Evolutionary conservation across 1,140 invertebrate species (phyloP).

Genomic region (Bombus confusus): DNA sequence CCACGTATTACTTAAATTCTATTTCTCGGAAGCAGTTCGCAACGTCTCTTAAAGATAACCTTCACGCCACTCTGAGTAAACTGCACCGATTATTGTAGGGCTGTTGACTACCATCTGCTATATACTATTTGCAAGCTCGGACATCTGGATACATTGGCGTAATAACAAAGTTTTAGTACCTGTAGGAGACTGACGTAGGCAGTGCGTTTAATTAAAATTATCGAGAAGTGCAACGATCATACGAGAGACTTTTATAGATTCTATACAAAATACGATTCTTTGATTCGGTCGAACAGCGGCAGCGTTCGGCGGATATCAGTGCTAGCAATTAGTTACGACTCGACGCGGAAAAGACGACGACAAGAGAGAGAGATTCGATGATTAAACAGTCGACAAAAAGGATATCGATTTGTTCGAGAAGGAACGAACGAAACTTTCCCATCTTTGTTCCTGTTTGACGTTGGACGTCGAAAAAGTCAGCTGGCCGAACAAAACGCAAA

Average conservation of each 20-base stretch:
- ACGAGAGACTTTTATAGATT: too few species aligned
- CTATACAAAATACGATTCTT: background rate
- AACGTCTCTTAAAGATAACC: slow-evolving; percentile 50
- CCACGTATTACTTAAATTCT: slow-evolving; percentile 33
- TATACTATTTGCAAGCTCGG: slow-evolving; percentile 60
- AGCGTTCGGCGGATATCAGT: too few species aligned
- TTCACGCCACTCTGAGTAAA: slow-evolving; percentile 41
- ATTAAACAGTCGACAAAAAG: slow-evolving; percentile 17
- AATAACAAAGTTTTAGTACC: background rate
- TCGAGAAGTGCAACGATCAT: background rate
- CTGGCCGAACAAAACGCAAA: background rate
- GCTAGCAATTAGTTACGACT: background rate
- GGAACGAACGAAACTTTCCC: background rate
- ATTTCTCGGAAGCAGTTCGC: slow-evolving; percentile 8
- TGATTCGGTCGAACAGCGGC: background rate
- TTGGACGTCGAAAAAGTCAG: background rate
- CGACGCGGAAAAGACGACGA: background rate
- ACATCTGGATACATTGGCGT: slow-evolving; percentile 55
- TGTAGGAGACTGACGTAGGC: background rate
- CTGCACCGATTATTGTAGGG: slow-evolving; percentile 58
- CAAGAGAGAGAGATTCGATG: background rate
- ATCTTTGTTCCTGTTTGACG: too few species aligned
- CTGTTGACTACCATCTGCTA: slow-evolving; percentile 61
- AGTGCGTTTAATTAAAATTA: background rate
- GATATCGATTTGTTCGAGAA: background rate